Conservation (phyloP, 1,140 invertebrate species). For the Temnothorax longispinosus region DNA sequence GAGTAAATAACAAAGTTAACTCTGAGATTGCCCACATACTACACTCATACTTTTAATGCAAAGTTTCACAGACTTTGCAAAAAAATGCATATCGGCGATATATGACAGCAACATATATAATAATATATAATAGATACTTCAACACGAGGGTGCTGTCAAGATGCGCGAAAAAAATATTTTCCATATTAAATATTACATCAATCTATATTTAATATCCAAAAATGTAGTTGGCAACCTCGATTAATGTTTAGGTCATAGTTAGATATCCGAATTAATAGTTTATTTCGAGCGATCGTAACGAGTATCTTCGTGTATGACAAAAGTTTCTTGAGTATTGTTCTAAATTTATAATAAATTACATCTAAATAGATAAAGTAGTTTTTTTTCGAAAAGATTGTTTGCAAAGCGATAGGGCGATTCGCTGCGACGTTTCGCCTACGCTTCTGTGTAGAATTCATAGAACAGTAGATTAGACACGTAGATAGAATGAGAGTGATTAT, state of each 20-base stretch:
- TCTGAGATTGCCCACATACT: slow-evolving; percentile 47
- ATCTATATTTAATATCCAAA: background rate
- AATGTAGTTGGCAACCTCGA: slow-evolving; percentile 64
- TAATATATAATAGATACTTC: background rate
- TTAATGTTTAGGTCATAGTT: slow-evolving; percentile 76
- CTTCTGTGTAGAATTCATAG: slow-evolving; percentile 76
- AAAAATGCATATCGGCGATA: background rate
- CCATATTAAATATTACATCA: background rate
- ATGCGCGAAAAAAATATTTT: background rate
- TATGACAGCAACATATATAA: too few species aligned
- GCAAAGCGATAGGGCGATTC: slow-evolving; percentile 6
- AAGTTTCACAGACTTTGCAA: background rate
- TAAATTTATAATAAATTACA: slow-evolving; percentile 70
- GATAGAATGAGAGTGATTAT: slow-evolving; percentile 81
- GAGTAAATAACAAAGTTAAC: slow-evolving; percentile 78
- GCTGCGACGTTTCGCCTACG: background rate
- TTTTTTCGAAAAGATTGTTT: background rate
- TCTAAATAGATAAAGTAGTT: slow-evolving; percentile 64
- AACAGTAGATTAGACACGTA: slow-evolving; percentile 81
- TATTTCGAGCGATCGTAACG: slow-evolving; percentile 64
- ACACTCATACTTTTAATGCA: background rate
- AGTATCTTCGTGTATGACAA: slow-evolving; percentile 66
- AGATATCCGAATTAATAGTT: slow-evolving; percentile 67
- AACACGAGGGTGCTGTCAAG: background rate
- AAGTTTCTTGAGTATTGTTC: slow-evolving; percentile 64